Base-by-base conservation (phyloP, 2,113 vertebrate species). In the Garra rufa region DNA sequence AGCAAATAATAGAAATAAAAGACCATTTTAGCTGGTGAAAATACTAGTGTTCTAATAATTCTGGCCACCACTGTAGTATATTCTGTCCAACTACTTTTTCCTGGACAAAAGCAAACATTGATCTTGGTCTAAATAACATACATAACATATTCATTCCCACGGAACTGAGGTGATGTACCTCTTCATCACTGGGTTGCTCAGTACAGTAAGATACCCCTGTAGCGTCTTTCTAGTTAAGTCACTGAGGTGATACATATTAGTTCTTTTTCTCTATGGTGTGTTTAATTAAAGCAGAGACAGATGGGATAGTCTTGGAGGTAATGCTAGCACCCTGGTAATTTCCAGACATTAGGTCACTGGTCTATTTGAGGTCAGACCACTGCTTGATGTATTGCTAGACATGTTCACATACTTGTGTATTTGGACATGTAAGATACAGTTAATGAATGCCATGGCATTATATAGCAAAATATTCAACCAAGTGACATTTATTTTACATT, bases 281-380 rank as follows among this genome's bases (percentile, higher is more conserved):
- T 83, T 74, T 74, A 57, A 44, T 73, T 74, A 80, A 79, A 85
- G n/a, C 14, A 26, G 67, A 80, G 52, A 73, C 21, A 9, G 41
- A 65, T 80, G 77, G 77, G 57, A 80, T 80, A 26, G 24, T 63
- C 57, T 30, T 48, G 59, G 77, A 65, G 41, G 15, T 44, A 65
- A 80, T 44, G 34, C 13, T 43, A 19, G 76, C 59, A 80, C 77
- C 59, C 59, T 80, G 77, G 77, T 65, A 65, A 65, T 65, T 41
- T 65, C 24, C 77, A 80, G 77, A 78, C 77, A 80, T 21, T 46
- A 75, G 15, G 73, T 19, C 46, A 50, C n/a, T 70, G 67, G 34
- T 41, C 34, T n/a, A n/a, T 70, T 41, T n/a, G 34, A 70, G 67
- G 67, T n/a, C 67, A 70, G 19, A 41, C 67, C 34, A 41, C 17